Conservation (phyloP, 2,113 vertebrate genomes). For the Dinomys branickii region DNA sequence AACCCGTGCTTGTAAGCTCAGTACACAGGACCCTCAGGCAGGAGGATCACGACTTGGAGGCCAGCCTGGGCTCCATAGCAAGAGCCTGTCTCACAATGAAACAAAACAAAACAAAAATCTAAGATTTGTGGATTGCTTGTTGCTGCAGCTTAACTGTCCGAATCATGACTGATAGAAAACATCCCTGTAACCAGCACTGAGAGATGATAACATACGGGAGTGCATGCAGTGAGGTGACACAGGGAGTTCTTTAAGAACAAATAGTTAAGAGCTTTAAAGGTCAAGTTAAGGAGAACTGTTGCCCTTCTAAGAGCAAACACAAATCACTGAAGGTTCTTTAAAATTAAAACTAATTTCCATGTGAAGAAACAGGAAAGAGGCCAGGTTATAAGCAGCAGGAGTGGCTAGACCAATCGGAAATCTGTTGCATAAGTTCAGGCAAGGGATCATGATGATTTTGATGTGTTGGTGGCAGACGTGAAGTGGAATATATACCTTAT, state of each 20-base stretch:
- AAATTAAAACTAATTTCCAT: neutral
- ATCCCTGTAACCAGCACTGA: neutral
- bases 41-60: neutral
- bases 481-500: neutral
- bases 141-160: neutral
- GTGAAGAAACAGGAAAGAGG: neutral
- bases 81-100: neutral
- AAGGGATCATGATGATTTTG: neutral
- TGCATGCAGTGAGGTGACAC: neutral
- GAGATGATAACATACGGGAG: neutral
- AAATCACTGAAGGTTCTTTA: neutral
- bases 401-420: neutral
- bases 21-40: neutral
- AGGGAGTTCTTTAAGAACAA: neutral
- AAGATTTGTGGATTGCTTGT: neutral
- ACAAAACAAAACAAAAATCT: neutral
- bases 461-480: neutral
- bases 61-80: neutral
- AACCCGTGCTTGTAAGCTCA: neutral
- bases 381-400: neutral
- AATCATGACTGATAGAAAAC: neutral
- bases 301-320: neutral
- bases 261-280: neutral
- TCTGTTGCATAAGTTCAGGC: neutral
- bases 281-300: neutral